These are phyloP conservation scores for Gasterosteus aculeatus DNA, from an alignment of 2,113 vertebrate species.

Conservation along the genomic window DNA sequence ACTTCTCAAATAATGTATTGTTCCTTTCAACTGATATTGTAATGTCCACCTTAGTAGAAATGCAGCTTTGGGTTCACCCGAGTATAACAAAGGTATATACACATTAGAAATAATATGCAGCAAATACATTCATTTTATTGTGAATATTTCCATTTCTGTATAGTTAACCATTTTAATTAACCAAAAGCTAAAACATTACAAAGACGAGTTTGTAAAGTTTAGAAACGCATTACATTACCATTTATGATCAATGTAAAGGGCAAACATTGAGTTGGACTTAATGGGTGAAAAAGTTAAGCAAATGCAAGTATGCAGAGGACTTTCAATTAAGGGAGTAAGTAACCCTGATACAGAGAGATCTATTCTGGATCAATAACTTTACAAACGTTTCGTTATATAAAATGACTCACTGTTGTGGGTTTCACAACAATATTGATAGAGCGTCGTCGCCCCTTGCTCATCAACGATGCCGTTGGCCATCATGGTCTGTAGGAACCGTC, in stretches of 20 bases:
- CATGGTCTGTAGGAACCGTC: constrained; percentile 88
- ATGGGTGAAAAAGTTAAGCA: neutral
- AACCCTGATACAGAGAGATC: neutral
- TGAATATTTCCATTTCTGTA: neutral
- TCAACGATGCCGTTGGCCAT: constrained; percentile 88
- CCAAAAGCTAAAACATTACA: neutral
- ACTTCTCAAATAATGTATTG: neutral
- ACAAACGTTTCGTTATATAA: neutral
- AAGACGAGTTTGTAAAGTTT: neutral
- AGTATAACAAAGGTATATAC: neutral
- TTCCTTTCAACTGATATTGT: neutral
- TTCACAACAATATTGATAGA: constrained; percentile 85
- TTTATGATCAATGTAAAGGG: neutral
- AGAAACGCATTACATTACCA: neutral
- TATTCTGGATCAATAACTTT: neutral
- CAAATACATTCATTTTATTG: neutral
- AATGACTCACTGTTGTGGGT: constrained; percentile 81
- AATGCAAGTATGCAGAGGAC: neutral
- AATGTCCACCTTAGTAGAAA: neutral
- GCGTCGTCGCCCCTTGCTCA: constrained; percentile 66
- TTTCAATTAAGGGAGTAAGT: neutral
- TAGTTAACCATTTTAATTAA: neutral
- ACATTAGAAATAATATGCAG: neutral
- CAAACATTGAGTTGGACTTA: neutral
- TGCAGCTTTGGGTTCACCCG: neutral